Percentiles rank a stretch among this genome's conserved stretches.
These are phyloP conservation scores for Eidolon dupreanum DNA, from an alignment of 2,797 vertebrate genomes.

Conservation along the genomic window DNA sequence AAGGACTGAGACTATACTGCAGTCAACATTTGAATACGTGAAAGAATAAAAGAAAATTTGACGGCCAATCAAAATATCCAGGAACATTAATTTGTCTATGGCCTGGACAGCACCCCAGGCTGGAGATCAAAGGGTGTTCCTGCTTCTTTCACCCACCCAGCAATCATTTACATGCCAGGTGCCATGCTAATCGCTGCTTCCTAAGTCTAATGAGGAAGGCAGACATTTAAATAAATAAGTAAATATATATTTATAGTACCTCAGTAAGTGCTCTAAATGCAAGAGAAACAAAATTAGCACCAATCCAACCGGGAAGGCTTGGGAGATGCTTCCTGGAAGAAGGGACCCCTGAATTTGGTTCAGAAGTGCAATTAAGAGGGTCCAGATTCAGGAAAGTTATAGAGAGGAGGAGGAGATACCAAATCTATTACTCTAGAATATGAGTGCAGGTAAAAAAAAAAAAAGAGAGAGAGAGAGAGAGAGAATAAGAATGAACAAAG, in stretches of 20 bases:
- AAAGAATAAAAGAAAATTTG: not conserved
- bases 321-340: not conserved
- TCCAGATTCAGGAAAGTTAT: not conserved
- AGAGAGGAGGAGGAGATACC: not conserved
- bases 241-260: not conserved
- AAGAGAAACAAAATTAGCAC: not conserved
- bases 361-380: not conserved
- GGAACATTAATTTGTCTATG: not conserved
- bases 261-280: not conserved
- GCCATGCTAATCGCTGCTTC: not conserved
- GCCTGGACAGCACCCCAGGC: not conserved
- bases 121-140: not conserved
- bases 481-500: not conserved
- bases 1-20: not conserved
- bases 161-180: not conserved
- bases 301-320: not conserved
- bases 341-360: not conserved
- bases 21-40: not conserved
- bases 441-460: not conserved
- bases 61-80: not conserved
- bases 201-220: not conserved
- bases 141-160: not conserved
- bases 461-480: too few relatives aligned
- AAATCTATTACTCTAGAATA: not conserved
- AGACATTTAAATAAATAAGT: not conserved